These are phyloP conservation scores for Psilopsiagon aymara DNA, from an alignment of 2,113 vertebrate genomes.

Conservation along the genomic window DNA sequence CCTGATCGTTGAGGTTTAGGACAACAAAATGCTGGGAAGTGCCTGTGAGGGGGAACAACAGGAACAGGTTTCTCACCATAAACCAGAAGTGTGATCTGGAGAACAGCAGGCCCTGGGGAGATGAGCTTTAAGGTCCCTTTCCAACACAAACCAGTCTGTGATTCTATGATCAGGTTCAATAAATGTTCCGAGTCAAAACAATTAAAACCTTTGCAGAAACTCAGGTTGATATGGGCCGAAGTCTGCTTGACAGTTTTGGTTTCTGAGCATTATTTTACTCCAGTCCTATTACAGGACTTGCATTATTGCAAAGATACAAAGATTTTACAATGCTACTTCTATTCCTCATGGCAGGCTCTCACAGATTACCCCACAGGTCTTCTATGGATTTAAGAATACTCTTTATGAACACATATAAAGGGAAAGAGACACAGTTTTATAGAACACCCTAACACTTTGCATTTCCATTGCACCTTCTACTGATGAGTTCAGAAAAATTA, in stretches of 20 bases:
- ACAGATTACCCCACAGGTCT: neutral
- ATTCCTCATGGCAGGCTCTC: neutral
- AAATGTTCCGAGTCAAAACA: neutral
- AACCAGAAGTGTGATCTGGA: neutral
- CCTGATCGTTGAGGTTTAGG: neutral
- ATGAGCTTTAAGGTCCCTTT: neutral
- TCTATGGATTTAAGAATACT: neutral
- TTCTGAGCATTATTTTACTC: neutral
- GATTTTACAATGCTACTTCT: neutral
- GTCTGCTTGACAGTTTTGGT: neutral
- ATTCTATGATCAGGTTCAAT: neutral
- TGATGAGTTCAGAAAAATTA: conserved; percentile 73
- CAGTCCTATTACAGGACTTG: neutral
- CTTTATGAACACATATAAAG: neutral
- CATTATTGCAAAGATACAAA: neutral
- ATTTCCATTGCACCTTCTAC: conserved; percentile 63
- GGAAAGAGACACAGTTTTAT: neutral
- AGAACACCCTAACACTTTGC: conserved; percentile 12
- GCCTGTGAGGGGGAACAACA: neutral
- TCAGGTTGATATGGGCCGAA: neutral
- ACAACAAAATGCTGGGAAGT: neutral
- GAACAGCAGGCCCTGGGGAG: neutral
- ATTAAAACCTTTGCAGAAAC: neutral
- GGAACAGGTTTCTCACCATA: neutral
- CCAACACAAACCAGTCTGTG: neutral